phyloP scores from a whole-genome alignment of 1,140 invertebrate species.

The Drosophila prosaltans region DNA sequence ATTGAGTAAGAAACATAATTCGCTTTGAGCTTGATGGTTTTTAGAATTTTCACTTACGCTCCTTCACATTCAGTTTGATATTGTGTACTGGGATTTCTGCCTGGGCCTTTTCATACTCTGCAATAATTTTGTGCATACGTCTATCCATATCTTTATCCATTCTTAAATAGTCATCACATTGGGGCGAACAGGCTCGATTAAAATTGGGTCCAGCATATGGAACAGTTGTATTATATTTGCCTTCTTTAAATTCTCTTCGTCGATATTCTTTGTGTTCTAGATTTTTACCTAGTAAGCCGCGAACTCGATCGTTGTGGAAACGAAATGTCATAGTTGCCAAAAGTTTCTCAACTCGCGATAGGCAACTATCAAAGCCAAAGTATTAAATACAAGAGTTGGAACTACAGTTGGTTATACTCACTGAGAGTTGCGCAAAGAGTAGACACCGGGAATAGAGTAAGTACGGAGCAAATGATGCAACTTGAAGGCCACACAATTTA shows the following conservation, averaged over 20 bases:
- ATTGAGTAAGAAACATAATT: too few species aligned
- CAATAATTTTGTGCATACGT: slow-evolving; percentile 39
- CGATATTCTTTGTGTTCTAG: not conserved
- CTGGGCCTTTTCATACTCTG: slow-evolving; percentile 34
- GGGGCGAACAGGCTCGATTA: not conserved
- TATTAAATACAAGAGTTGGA: not conserved
- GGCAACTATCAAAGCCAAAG: slow-evolving; percentile 23
- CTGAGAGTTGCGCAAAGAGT: slow-evolving; percentile 50
- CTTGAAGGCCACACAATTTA: slow-evolving; percentile 45
- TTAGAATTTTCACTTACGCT: slow-evolving; percentile 31
- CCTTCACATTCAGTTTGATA: not conserved
- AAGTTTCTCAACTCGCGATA: slow-evolving; percentile 47
- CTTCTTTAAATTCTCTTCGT: slow-evolving; percentile 11
- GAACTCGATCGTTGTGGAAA: slow-evolving; percentile 42
- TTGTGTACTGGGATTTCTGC: not conserved
- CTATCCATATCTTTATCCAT: not conserved
- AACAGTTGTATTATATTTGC: slow-evolving; percentile 4
- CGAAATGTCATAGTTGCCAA: slow-evolving; percentile 42
- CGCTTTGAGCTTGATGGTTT: too few species aligned
- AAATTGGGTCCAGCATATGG: slow-evolving; percentile 52
- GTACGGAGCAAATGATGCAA: slow-evolving; percentile 49
- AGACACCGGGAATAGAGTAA: slow-evolving; percentile 49
- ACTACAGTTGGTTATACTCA: slow-evolving; percentile 13
- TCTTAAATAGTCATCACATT: not conserved
- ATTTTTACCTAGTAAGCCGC: not conserved